Conservation (phyloP, 2,888 invertebrate species). For the Caenorhabditis sp. region DNA sequence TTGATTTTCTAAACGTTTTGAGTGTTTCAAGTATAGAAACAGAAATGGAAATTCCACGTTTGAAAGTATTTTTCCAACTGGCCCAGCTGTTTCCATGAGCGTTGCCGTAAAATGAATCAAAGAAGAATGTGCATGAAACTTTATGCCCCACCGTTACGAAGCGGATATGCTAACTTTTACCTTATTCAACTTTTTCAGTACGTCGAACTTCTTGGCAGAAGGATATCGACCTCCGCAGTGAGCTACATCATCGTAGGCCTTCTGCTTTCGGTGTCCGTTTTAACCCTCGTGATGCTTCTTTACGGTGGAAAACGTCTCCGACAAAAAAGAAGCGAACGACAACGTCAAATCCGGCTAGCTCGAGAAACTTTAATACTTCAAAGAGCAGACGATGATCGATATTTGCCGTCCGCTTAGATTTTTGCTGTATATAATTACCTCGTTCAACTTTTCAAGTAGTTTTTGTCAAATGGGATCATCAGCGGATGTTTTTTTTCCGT, state of each 20-base stretch:
- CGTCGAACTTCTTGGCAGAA: constrained; percentile 48
- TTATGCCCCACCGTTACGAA: too few relatives aligned
- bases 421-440: not conserved
- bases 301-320: constrained; percentile 56
- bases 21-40: too few relatives aligned
- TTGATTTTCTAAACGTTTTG: too few relatives aligned
- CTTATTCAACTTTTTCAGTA: constrained; percentile 51
- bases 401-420: constrained; percentile 57
- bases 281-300: constrained; percentile 58
- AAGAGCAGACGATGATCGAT: constrained; percentile 64
- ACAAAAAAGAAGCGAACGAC: constrained; percentile 40
- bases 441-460: not conserved
- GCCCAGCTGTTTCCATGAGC: too few relatives aligned
- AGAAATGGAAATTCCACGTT: too few relatives aligned
- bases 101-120: too few relatives aligned
- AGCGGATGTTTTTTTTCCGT: too few relatives aligned
- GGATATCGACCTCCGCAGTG: constrained; percentile 46
- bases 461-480: too few relatives aligned
- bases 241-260: constrained; percentile 59
- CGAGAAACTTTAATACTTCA: constrained; percentile 62
- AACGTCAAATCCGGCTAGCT: constrained; percentile 55
- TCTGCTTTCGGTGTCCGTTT: constrained; percentile 42
- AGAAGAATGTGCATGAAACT: too few relatives aligned
- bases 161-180: too few relatives aligned
- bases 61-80: too few relatives aligned